A percentile compares a stretch with the other conserved stretches of the same genome.
Conservation (phyloP, 2,888 invertebrate species). For the Drosophila aldrichi region DNA sequence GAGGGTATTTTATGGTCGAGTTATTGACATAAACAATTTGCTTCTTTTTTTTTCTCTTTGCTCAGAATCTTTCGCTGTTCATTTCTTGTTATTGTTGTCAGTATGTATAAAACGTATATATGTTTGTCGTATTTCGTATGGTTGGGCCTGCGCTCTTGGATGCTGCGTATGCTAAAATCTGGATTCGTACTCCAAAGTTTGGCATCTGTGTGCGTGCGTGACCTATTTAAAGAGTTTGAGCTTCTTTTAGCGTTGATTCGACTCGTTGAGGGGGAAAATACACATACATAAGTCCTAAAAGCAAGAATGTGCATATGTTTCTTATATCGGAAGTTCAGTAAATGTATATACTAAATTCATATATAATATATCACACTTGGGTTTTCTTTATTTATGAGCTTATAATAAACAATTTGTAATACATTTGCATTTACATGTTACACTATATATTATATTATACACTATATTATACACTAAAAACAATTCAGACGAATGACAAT, state of each 20-base stretch:
- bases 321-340: not conserved
- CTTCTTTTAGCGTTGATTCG: slow-evolving; percentile 10
- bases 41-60: slow-evolving; percentile 9
- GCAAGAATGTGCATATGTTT: not conserved
- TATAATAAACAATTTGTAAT: slow-evolving; percentile 1
- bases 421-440: slow-evolving; percentile 26
- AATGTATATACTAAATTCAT: not conserved
- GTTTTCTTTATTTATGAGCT: not conserved
- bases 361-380: not conserved
- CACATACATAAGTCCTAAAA: not conserved
- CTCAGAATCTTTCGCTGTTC: slow-evolving; percentile 28
- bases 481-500: slow-evolving; percentile 6
- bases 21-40: not conserved
- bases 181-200: slow-evolving; percentile 23
- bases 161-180: slow-evolving; percentile 57
- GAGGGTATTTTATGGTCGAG: slow-evolving; percentile 20
- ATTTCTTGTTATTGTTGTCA: slow-evolving; percentile 12
- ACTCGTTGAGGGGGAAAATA: not conserved
- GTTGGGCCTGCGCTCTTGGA: slow-evolving; percentile 27
- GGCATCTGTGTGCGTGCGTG: slow-evolving; percentile 29
- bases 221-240: slow-evolving; percentile 44
- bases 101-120: not conserved
- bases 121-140: not conserved
- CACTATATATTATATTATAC: too few relatives aligned
- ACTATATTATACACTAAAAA: slow-evolving; percentile 5